Percentiles rank a stretch among this genome's conserved stretches.
These are phyloP conservation scores for Oedothorax gibbosus DNA, from an alignment of 1,140 invertebrate species.

Conservation along the genomic window DNA sequence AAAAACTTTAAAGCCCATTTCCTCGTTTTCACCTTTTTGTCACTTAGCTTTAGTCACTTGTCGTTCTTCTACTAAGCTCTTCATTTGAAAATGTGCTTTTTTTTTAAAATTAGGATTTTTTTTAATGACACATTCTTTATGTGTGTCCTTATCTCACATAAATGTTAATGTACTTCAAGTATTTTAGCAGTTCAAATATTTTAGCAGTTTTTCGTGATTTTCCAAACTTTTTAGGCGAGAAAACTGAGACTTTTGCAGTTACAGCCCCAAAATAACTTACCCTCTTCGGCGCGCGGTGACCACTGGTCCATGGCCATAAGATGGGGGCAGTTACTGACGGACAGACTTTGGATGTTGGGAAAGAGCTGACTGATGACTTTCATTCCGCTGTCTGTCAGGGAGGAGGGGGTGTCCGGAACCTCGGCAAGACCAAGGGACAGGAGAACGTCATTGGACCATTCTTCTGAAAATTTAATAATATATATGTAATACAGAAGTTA, in stretches of 20 bases:
- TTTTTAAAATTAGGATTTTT: too few species aligned
- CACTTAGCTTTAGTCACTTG: too few species aligned
- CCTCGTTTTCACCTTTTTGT: too few species aligned
- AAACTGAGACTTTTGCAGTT: neutral
- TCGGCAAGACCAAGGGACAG: slow-evolving; percentile 63
- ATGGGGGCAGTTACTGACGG: slow-evolving; percentile 66
- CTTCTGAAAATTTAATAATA: slow-evolving; percentile 60
- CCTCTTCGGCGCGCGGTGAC: slow-evolving; percentile 25
- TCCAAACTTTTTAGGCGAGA: too few species aligned
- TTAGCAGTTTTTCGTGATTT: too few species aligned
- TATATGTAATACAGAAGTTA: neutral
- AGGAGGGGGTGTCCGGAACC: slow-evolving; percentile 65
- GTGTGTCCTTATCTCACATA: too few species aligned
- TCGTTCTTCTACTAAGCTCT: too few species aligned
- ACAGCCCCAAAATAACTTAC: neutral
- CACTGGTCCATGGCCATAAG: slow-evolving; percentile 64
- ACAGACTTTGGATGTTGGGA: slow-evolving; percentile 61
- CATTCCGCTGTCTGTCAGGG: slow-evolving; percentile 67
- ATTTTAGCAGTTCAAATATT: too few species aligned
- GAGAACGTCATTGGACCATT: slow-evolving; percentile 65
- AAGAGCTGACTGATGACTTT: slow-evolving; percentile 65
- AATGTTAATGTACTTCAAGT: too few species aligned
- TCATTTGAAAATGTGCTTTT: too few species aligned
- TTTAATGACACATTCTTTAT: too few species aligned
- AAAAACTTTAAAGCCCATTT: too few species aligned